Percentiles rank a stretch among this genome's conserved stretches.
Conservation (phyloP, 1,140 invertebrate species). For the Cepaea nemoralis region DNA sequence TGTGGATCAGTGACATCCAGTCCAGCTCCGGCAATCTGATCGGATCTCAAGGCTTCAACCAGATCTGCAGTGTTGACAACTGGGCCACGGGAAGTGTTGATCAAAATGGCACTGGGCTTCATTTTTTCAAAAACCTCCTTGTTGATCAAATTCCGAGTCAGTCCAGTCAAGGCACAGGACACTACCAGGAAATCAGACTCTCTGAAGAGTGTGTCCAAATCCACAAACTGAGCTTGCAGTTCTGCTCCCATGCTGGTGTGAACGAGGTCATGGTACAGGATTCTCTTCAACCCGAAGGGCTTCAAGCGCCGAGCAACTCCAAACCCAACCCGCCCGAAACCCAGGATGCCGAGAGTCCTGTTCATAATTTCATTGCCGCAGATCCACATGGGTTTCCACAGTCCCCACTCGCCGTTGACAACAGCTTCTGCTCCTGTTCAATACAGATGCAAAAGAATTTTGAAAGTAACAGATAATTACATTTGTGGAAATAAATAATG, state of each 20-base stretch:
- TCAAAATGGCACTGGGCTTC: constrained; percentile 72
- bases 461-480: neutral
- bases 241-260: constrained; percentile 74
- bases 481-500: too few relatives aligned
- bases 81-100: constrained; percentile 68
- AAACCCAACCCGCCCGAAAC: constrained; percentile 81
- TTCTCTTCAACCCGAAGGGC: constrained; percentile 78
- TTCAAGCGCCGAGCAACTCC: constrained; percentile 79
- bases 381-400: constrained; percentile 91
- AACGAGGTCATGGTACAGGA: constrained; percentile 81
- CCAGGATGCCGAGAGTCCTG: constrained; percentile 87
- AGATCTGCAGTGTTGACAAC: constrained; percentile 66
- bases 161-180: constrained; percentile 60
- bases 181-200: constrained; percentile 67
- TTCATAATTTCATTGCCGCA: constrained; percentile 84
- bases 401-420: constrained; percentile 65
- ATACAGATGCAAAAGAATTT: neutral
- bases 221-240: constrained; percentile 79
- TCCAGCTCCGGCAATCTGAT: constrained; percentile 85
- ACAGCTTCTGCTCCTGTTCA: constrained; percentile 63
- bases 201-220: constrained; percentile 65
- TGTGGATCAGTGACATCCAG: constrained; percentile 94
- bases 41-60: constrained; percentile 78
- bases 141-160: constrained; percentile 53
- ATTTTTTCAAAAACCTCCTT: constrained; percentile 60